A percentile compares a stretch with the other conserved stretches of the same genome.
Evolutionary conservation across 2,113 vertebrate species (phyloP).

Genomic region (Mormyrus lacerda): DNA sequence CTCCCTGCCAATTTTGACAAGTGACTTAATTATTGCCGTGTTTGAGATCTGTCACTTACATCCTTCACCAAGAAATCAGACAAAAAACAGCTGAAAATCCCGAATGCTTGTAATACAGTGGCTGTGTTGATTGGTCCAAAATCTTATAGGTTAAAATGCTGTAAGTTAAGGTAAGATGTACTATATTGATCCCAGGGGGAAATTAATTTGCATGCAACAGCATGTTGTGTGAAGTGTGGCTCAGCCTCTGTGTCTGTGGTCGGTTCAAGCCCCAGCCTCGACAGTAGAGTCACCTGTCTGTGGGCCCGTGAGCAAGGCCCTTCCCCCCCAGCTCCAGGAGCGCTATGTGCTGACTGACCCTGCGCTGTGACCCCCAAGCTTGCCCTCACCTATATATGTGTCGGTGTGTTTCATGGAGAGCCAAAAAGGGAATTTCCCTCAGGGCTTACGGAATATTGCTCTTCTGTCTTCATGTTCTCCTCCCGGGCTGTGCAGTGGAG

Average conservation of each 20-base stretch:
- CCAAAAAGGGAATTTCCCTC: neutral
- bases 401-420: neutral
- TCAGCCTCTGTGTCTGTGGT: neutral
- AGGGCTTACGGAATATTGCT: neutral
- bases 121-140: neutral
- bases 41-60: neutral
- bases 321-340: neutral
- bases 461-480: neutral
- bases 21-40: neutral
- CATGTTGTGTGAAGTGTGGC: neutral
- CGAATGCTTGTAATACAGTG: neutral
- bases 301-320: neutral
- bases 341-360: neutral
- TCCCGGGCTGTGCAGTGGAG: neutral
- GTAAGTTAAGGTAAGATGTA: neutral
- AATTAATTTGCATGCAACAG: neutral
- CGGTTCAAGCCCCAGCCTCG: neutral
- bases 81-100: neutral
- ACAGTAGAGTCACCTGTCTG: neutral
- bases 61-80: neutral
- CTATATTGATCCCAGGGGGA: neutral
- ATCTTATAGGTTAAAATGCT: neutral
- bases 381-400: neutral
- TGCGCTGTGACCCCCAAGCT: neutral
- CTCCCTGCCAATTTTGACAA: neutral